Base-by-base conservation (phyloP, 2,888 invertebrate species). In the Cerceris rybyensis region DNA sequence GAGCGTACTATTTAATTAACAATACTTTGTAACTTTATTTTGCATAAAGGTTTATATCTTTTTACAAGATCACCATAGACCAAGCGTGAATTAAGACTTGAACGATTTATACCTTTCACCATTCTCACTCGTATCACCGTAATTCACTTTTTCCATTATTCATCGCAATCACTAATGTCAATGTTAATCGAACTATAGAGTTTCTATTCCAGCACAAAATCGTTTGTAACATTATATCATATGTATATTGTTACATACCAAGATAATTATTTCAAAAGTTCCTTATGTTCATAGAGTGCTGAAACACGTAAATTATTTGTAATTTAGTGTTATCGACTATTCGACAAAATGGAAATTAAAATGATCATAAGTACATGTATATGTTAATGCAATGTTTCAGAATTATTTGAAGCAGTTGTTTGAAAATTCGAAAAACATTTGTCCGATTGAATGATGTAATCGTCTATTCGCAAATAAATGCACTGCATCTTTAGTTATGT, bases 401-500 rank as follows among this genome's bases (percentile, higher is more conserved):
- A 46, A 46, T 55, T 42, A 60, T 64, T 69, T n/a, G 75, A 71
- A 28, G 28, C 39, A 67, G 70, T 71, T 66, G 67, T 43, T 17
- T 66, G 70, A 73, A 65, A 59, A 41, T 80, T 76, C 69, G 61
- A 69, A 55, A 42, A 0, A 78, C 70, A 74, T 70, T 61, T 75
- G 69, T 74, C 68, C 71, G 75, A 66, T 70, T n/a, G 65, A 58
- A 75, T 63, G 28, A 68, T 85, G 76, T 83, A 83, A 83, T 79
- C 69, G 67, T 61, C 46, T 77, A 70, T 78, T 78, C 71, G 61
- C 52, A 78, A 84, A 83, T 86, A 86, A 84, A 84, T 71, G 68
- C 42, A 74, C 50, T 79, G 46, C 68, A 28, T 81, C 81, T 77
- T 78, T 55, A 78, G 54, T 73, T 49, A 39, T 49, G 55, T 28